Evolutionary conservation across 2,797 vertebrate genomes (phyloP).

Genomic region (Echeneis naucrates): DNA sequence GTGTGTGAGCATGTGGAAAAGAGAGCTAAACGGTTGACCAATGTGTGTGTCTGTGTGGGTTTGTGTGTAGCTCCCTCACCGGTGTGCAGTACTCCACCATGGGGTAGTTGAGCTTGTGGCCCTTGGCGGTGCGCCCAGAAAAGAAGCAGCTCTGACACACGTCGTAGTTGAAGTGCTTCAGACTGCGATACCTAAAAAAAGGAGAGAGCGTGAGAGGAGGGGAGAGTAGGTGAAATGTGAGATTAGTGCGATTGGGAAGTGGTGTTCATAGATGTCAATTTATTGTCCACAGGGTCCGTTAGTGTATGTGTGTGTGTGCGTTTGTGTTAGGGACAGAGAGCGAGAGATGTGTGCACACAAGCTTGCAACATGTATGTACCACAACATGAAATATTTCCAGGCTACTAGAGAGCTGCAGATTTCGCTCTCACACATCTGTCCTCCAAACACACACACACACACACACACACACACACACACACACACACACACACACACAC

Average conservation of each 20-base stretch:
- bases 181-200: conserved; percentile 92
- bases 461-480: conserved; percentile 11
- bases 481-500: not conserved
- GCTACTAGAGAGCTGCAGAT: conserved; percentile 29
- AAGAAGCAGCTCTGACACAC: conserved; percentile 99
- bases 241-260: conserved; percentile 33
- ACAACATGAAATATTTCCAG: conserved; percentile 25
- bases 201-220: conserved; percentile 10
- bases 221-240: conserved; percentile 27
- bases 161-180: conserved; percentile 99
- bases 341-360: not conserved
- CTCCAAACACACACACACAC: not conserved
- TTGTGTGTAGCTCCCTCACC: conserved; percentile 83
- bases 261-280: conserved; percentile 25
- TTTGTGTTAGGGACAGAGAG: not conserved
- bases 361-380: not conserved
- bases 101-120: conserved; percentile 97
- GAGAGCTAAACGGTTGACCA: conserved; percentile 42
- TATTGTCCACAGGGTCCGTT: conserved; percentile 18
- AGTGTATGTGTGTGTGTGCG: not conserved
- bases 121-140: conserved; percentile 96
- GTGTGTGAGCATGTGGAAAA: conserved; percentile 36
- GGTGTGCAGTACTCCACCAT: conserved; percentile 99
- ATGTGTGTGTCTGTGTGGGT: conserved; percentile 24
- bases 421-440: not conserved